Base-by-base conservation (phyloP, 2,888 invertebrate species). In the Koerneria pararmatus region DNA sequence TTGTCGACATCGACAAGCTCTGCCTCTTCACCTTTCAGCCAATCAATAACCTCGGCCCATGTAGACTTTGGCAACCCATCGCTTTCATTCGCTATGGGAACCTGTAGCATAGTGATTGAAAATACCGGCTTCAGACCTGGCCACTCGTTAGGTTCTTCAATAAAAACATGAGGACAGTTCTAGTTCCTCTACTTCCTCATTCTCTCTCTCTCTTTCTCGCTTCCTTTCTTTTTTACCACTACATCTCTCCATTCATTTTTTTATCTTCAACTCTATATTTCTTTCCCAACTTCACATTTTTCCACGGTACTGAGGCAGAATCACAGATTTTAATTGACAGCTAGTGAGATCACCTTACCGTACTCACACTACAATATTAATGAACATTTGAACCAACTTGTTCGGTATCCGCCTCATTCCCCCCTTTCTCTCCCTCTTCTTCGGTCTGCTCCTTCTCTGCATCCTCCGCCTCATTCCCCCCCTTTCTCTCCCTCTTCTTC, bases 371-470 rank as follows among this genome's bases (percentile, higher is more conserved):
- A 15, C 46, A 41, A 41, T 41, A 41, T n/a, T n/a, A 41, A 41
- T 41, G 46, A n/a, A n/a, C 46, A 41, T 15, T 41, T n/a, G 46
- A 41, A 11, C 46, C 11, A 41, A 15, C 46, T 15, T 41, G 46
- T 15, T 11, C 59, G 27, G 6, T 34, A 27, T 37, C 41, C 46
- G 34, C 57, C 57, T 29, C 24, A n/a, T 32, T 8, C 57, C 24
- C 35, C 11, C 24, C 57, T 27, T 56, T 60, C 61, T 53, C 41
- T 34, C 58, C 60, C 35, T 66, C 63, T 29, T 19, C 48, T 56
- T 24, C 56, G 0, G 32, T 35, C 41, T 49, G 51, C 35, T 51
- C 24, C 29, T 54, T n/a, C 56, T 64, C n/a, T 27, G 57, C 57
- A 19, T 31, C 11, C 29, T 6, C 32, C 57, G 19, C 29, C 34